Base-by-base conservation (phyloP, 1,140 invertebrate genomes). In the Thereuonema tuberculata region DNA sequence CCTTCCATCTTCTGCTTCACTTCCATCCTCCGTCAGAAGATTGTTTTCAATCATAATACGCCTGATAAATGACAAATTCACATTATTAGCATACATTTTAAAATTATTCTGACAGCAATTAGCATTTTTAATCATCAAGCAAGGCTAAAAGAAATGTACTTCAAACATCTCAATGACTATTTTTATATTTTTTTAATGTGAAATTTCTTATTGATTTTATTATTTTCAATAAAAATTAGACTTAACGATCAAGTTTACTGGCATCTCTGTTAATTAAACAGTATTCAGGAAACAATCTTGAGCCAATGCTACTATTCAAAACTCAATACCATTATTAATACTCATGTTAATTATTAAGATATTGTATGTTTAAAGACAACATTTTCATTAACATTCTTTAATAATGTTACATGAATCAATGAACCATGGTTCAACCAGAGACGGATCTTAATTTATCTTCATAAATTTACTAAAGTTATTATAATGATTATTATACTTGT, bases 1-100 rank as follows among this genome's bases (percentile, higher is more conserved):
- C 12, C 53, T 3, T 26, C 25, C 28, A 26, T 55, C 53, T 26
- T 55, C 53, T 12, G 14, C 28, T 28, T 55, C 53, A 29, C 53
- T 55, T 26, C 53, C 27, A 9, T 55, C 53, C 26, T 55, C 53
- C 21, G 27, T 26, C 28, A 55, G 12, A 9, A 55, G 23, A 29
- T 55, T 55, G 21, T 55, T 55, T 26, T 55, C 53, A 23, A 28
- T 21, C 14, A 55, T 5, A 27, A 55, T 55, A 5, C 53, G 24
- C 27, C 53, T 55, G 24, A 12, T 15, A 12, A 24, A 52, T 12
- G 24, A 12, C 9, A 52, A 15, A 24, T 24, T 12, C 9, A 24
- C 21, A 15, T 15, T 52, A 52, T 52, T 9, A 52, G 21, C 24
- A 52, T 9, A 15, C 12, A 9, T 12, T n/a, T n/a, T n/a, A 12